Conservation (phyloP, 2,888 invertebrate genomes). For the Conistra vaccinii region DNA sequence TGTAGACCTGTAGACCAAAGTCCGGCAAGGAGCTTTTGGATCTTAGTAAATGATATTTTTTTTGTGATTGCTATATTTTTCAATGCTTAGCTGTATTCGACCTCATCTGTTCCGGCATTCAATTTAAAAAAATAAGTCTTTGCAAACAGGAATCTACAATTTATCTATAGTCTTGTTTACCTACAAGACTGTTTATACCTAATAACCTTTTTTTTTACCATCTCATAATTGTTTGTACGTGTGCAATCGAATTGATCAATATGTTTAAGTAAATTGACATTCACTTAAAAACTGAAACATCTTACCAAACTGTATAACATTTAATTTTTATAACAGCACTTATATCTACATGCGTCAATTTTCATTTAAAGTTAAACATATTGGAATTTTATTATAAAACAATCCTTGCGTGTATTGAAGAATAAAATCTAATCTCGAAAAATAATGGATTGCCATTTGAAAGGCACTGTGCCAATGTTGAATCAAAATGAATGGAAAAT, state of each 20-base stretch:
- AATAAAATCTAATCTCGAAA: constrained; percentile 24
- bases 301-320: constrained; percentile 7
- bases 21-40: neutral
- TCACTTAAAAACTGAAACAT: neutral
- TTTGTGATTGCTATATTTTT: neutral
- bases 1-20: neutral
- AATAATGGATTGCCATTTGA: constrained; percentile 14
- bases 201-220: too few relatives aligned
- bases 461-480: constrained; percentile 4
- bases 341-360: constrained; percentile 5
- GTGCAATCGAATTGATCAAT: too few relatives aligned
- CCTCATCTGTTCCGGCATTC: neutral
- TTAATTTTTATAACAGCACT: constrained; percentile 1
- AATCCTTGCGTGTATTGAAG: constrained; percentile 25
- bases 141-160: too few relatives aligned
- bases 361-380: constrained; percentile 27
- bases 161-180: too few relatives aligned
- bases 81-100: neutral
- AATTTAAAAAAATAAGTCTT: too few relatives aligned
- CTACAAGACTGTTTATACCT: too few relatives aligned
- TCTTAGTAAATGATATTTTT: neutral
- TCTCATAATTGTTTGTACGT: too few relatives aligned
- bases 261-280: neutral
- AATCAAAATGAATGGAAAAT: neutral
- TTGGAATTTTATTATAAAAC: constrained; percentile 19